Evolutionary conservation across 2,113 vertebrate genomes (phyloP), one percentile per base, ranked within the genome.

Genomic region (Phrynosoma blainvillii): DNA sequence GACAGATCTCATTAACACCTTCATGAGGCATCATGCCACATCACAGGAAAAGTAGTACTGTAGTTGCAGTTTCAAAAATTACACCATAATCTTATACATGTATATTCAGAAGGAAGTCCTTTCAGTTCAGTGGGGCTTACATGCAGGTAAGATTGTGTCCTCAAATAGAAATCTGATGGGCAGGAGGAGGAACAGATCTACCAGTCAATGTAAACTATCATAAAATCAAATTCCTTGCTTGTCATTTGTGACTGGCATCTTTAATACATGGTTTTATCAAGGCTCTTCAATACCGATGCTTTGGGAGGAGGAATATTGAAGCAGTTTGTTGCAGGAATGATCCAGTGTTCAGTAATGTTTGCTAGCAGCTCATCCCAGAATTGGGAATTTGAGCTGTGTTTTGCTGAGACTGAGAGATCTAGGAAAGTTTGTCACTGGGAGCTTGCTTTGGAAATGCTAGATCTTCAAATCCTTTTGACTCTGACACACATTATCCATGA

Each of bases 1-100:
- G 23, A 81, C 79, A 42, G 73, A 59, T 32, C 66, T 79, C 82
- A 80, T 80, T 89, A 80, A 62, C 20, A 89, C n/a, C 77, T 74
- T 56, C 59, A 77, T 52, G 59, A 83, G 40, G 56, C 21, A 47
- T 54, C 23, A 52, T 36, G 42, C 36, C 47, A 79, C 75, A 74
- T 36, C 56, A 71, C 27, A 68, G 70, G 21, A 9, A 62, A 89
- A 74, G 27, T 74, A 14, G 36, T 62, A 66, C 32, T 40, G 68
- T 18, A 54, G 71, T 47, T 27, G 36, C 36, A 71, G 36, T 74
- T 74, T 23, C 32, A 8, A 74, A 74, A 73, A 30, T 32, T 79
- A 70, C 66, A 70, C 16, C 25, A 20, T 20, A 47, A 18, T 40
- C 42, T 7, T 70, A 3, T 20, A 14, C 25, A 42, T 83, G 9